phyloP scores from a whole-genome alignment of 1,140 invertebrate species.

The Drosophila murphyi region DNA sequence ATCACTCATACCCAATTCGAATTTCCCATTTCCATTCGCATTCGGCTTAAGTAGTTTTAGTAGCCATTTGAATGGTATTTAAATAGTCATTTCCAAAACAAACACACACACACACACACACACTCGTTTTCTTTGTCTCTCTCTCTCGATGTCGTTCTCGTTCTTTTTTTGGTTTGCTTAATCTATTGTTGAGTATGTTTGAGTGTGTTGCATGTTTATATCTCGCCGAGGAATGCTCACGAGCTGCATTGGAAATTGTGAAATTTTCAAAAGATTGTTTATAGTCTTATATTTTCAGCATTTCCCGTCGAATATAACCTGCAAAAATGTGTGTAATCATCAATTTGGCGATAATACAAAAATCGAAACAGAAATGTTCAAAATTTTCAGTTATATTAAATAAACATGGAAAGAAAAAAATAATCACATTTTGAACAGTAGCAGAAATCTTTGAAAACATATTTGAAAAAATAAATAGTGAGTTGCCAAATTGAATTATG shows the following conservation, averaged over 20 bases:
- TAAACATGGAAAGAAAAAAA: no score
- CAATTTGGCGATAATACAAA: no score
- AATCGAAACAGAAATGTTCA: no score
- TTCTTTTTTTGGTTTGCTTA: background rate
- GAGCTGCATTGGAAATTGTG: background rate
- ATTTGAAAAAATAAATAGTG: no score
- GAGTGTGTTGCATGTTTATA: background rate
- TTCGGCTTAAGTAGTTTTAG: conserved; percentile 71
- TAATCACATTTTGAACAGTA: no score
- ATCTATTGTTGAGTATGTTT: background rate
- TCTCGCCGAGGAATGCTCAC: background rate
- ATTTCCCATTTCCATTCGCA: conserved; percentile 39
- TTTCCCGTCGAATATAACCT: background rate
- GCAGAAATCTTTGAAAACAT: no score
- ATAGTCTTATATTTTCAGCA: background rate
- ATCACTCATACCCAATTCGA: conserved; percentile 41
- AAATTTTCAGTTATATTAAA: no score
- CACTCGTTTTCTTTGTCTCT: conserved; percentile 5
- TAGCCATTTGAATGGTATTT: conserved; percentile 70
- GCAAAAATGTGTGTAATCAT: background rate
- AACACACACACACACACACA: conserved; percentile 10
- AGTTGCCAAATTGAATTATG: no score
- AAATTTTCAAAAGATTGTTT: background rate
- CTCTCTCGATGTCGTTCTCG: no score
- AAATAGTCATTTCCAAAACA: conserved; percentile 61